phyloP scores from a whole-genome alignment of 2,888 invertebrate genomes.

The Drosophila subquinaria region DNA sequence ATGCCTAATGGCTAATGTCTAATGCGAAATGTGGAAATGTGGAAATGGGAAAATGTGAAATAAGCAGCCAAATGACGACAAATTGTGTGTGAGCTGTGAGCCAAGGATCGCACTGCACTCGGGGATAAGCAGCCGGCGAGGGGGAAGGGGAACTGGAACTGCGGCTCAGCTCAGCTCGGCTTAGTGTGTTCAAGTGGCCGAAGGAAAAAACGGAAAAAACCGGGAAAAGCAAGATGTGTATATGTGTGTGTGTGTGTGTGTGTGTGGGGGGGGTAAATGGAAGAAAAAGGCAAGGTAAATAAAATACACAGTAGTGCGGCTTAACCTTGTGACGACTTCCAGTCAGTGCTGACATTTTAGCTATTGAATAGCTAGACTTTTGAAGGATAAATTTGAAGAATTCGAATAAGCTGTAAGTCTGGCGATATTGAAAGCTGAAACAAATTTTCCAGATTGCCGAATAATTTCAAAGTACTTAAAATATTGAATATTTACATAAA shows the following conservation, averaged over 20 bases:
- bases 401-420: too few relatives aligned
- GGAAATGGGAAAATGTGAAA: slow-evolving; percentile 5
- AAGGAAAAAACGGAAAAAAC: slow-evolving; percentile 4
- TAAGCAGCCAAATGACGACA: slow-evolving; percentile 65
- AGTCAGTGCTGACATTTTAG: slow-evolving; percentile 7
- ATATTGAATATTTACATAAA: too few relatives aligned
- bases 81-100: slow-evolving; percentile 57
- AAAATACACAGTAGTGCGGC: slow-evolving; percentile 55
- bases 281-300: slow-evolving; percentile 60
- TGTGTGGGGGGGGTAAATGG: not conserved
- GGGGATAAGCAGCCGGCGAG: slow-evolving; percentile 1
- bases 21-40: slow-evolving; percentile 12
- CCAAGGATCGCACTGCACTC: slow-evolving; percentile 13
- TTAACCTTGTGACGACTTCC: slow-evolving; percentile 72
- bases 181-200: slow-evolving; percentile 67
- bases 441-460: too few relatives aligned
- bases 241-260: too few relatives aligned
- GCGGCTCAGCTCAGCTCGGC: slow-evolving; percentile 42
- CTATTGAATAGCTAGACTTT: not conserved
- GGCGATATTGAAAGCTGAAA: too few relatives aligned
- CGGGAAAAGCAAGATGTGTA: too few relatives aligned
- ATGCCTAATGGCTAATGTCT: slow-evolving; percentile 10
- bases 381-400: too few relatives aligned
- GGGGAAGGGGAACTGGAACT: slow-evolving; percentile 6
- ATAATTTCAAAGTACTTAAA: too few relatives aligned